phyloP scores from a whole-genome alignment of 2,888 invertebrate species.

The Julus scandinavius region DNA sequence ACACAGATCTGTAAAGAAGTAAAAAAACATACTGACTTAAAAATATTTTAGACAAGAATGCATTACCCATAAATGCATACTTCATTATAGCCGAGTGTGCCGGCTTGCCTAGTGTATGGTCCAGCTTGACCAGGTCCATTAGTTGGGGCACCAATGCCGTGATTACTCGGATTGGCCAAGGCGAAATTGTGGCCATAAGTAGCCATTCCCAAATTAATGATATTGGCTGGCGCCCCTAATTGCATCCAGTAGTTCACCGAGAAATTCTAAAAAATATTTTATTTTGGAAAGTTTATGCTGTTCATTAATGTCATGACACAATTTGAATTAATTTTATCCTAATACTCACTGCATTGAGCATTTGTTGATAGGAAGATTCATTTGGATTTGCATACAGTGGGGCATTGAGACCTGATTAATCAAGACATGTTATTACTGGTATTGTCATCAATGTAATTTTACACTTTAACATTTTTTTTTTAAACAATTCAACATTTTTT shows the following conservation, averaged over 20 bases:
- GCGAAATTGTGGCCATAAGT: slow-evolving; percentile 78
- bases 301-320: no score
- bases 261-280: slow-evolving; percentile 62
- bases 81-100: slow-evolving; percentile 80
- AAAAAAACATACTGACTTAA: not conserved
- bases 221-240: slow-evolving; percentile 72
- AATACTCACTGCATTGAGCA: slow-evolving; percentile 19
- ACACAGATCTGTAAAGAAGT: slow-evolving; percentile 72
- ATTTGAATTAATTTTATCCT: not conserved
- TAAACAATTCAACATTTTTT: no score
- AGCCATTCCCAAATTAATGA: slow-evolving; percentile 77
- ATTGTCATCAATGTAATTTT: no score
- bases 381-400: slow-evolving; percentile 60
- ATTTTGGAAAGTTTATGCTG: not conserved
- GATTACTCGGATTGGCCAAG: slow-evolving; percentile 67
- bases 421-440: not conserved
- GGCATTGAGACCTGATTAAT: slow-evolving; percentile 61
- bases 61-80: slow-evolving; percentile 63
- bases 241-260: slow-evolving; percentile 70
- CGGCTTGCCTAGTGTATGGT: slow-evolving; percentile 73
- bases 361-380: slow-evolving; percentile 34
- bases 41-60: not conserved
- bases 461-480: no score
- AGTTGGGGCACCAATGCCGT: slow-evolving; percentile 71
- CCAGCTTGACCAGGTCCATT: slow-evolving; percentile 73